Percentiles rank a stretch among this genome's conserved stretches.
Conservation (phyloP, 1,140 invertebrate genomes). For the Leptoteleia sp. region DNA sequence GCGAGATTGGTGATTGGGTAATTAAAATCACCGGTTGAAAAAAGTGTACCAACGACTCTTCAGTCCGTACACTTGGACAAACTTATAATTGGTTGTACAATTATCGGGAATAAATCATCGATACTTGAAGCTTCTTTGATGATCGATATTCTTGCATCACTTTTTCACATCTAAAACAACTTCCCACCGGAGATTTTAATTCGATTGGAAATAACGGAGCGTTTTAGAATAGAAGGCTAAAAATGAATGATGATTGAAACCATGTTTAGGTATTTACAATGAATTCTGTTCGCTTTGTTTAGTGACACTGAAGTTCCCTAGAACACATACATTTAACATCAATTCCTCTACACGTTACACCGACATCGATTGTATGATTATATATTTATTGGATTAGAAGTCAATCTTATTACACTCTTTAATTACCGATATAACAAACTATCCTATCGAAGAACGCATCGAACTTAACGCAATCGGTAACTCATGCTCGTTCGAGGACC, state of each 20-base stretch:
- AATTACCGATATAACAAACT: constrained; percentile 15
- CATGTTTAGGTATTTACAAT: constrained; percentile 36
- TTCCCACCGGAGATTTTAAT: constrained; percentile 22
- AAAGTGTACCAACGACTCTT: no score
- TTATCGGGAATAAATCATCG: background rate
- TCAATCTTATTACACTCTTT: constrained; percentile 37
- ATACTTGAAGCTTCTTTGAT: no score
- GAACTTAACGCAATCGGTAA: constrained; percentile 10
- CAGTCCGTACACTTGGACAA: no score
- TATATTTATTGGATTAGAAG: constrained; percentile 54
- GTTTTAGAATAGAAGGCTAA: no score
- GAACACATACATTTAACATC: constrained; percentile 63
- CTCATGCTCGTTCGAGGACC: constrained; percentile 4
- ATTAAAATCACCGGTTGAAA: constrained; percentile 12
- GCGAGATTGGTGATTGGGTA: background rate
- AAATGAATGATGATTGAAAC: constrained; percentile 24
- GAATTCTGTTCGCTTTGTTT: constrained; percentile 18
- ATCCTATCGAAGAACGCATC: constrained; percentile 17
- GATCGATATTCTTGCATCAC: no score
- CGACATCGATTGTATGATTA: constrained; percentile 51
- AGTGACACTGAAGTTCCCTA: constrained; percentile 49
- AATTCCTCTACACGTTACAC: constrained; percentile 59
- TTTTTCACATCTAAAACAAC: background rate
- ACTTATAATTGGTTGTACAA: background rate
- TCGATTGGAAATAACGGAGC: no score